These are phyloP conservation scores for Drosophila paranaensis DNA, from an alignment of 2,888 invertebrate species.

Conservation along the genomic window DNA sequence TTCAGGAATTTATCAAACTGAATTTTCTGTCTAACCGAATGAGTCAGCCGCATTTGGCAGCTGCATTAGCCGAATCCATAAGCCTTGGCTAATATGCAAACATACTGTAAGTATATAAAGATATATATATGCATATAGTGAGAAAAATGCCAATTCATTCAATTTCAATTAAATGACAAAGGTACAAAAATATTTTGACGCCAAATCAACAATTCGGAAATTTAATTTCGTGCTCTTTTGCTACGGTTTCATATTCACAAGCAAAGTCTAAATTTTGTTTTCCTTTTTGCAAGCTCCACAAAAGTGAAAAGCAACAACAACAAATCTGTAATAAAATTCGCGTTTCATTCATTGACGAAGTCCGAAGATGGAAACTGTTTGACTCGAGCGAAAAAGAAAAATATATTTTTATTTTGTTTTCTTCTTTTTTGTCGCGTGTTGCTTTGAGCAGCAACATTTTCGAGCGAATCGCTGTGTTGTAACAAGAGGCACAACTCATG, in stretches of 20 bases:
- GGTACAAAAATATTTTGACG: conserved; percentile 75
- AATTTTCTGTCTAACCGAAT: conserved; percentile 23
- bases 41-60: conserved; percentile 58
- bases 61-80: conserved; percentile 47
- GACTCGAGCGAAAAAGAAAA: conserved; percentile 18
- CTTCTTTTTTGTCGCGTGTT: conserved; percentile 62
- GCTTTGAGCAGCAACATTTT: conserved; percentile 39
- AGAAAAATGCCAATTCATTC: conserved; percentile 69
- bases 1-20: conserved; percentile 4
- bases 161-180: conserved; percentile 77
- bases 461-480: conserved; percentile 38
- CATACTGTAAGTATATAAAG: background rate
- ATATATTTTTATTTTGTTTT: conserved; percentile 12
- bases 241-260: conserved; percentile 57
- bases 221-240: conserved; percentile 61
- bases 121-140: background rate
- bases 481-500: conserved; percentile 72
- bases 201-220: conserved; percentile 70
- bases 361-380: conserved; percentile 38
- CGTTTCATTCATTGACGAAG: conserved; percentile 71
- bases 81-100: conserved; percentile 41
- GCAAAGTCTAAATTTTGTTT: conserved; percentile 35
- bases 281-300: conserved; percentile 58
- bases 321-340: conserved; percentile 45
- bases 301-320: conserved; percentile 43